Evolutionary conservation across 2,113 vertebrate genomes (phyloP).

Genomic region (Pseudorhombus dupliciocellatus): DNA sequence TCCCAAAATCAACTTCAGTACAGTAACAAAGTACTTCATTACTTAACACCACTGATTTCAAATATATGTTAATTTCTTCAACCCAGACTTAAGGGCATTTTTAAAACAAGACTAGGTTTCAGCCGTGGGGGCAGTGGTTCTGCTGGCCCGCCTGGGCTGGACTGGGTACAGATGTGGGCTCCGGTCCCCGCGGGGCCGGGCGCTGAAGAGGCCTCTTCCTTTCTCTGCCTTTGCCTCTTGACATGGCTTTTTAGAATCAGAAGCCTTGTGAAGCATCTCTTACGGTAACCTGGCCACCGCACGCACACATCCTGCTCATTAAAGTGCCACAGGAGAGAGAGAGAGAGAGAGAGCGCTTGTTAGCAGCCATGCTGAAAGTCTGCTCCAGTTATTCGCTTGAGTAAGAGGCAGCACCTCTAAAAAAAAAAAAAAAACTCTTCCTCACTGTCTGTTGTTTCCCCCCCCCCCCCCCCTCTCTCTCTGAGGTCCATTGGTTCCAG

Average conservation of each 20-base stretch:
- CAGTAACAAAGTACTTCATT: too few relatives aligned
- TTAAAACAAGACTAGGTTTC: too few relatives aligned
- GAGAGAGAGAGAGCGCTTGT: constrained; percentile 66
- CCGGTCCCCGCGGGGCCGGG: constrained; percentile 43
- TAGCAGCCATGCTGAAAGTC: constrained; percentile 75
- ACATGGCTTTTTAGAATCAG: constrained; percentile 67
- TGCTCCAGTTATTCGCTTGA: constrained; percentile 74
- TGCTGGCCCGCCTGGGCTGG: too few relatives aligned
- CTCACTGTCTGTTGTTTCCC: constrained; percentile 59
- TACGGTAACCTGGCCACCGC: constrained; percentile 71
- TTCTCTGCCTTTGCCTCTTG: background rate
- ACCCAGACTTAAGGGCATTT: too few relatives aligned
- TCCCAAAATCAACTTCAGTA: too few relatives aligned
- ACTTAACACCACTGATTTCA: too few relatives aligned
- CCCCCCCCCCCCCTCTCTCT: constrained; percentile 44
- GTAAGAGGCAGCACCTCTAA: constrained; percentile 58
- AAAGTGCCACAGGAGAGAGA: constrained; percentile 57
- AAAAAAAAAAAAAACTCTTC: constrained; percentile 43
- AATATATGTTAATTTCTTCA: too few relatives aligned
- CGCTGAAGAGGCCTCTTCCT: constrained; percentile 40
- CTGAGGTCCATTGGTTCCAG: constrained; percentile 76
- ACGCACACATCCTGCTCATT: constrained; percentile 70
- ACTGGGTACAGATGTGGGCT: constrained; percentile 37
- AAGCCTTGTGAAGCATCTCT: constrained; percentile 69
- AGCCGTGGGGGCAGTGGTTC: too few relatives aligned